Conservation (phyloP, 2,797 vertebrate genomes). For the Tapera naevia region DNA sequence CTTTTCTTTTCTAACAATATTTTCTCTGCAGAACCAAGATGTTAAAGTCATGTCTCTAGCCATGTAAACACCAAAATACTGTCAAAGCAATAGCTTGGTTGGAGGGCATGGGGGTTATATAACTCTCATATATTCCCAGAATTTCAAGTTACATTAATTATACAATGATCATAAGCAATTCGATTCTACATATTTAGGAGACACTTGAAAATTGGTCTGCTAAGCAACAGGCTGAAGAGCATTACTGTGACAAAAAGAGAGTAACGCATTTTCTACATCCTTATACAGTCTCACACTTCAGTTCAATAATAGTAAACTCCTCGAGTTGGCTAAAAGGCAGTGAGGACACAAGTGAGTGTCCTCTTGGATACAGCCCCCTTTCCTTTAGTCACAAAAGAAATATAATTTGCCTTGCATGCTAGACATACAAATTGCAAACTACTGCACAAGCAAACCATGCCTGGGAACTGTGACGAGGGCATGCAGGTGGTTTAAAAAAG, state of each 20-base stretch:
- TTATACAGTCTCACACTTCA: background rate
- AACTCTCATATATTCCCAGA: background rate
- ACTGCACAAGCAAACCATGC: background rate
- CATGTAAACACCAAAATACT: background rate
- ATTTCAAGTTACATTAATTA: background rate
- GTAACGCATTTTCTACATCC: background rate
- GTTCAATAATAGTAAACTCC: background rate
- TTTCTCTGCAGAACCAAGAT: background rate
- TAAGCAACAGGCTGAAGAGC: background rate
- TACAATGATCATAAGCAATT: background rate
- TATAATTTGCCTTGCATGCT: background rate
- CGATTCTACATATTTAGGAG: background rate
- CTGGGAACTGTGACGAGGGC: background rate
- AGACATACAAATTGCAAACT: background rate
- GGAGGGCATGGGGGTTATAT: background rate
- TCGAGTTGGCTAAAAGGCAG: background rate
- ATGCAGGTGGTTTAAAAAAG: conserved; percentile 19
- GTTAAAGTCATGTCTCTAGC: background rate
- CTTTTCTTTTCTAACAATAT: background rate
- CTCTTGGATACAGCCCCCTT: background rate
- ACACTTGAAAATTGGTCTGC: background rate
- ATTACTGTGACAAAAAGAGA: background rate
- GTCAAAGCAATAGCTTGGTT: background rate
- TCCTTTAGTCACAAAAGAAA: background rate
- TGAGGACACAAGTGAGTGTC: background rate